phyloP scores from a whole-genome alignment of 2,888 invertebrate genomes.

The Nowickia ferox region DNA sequence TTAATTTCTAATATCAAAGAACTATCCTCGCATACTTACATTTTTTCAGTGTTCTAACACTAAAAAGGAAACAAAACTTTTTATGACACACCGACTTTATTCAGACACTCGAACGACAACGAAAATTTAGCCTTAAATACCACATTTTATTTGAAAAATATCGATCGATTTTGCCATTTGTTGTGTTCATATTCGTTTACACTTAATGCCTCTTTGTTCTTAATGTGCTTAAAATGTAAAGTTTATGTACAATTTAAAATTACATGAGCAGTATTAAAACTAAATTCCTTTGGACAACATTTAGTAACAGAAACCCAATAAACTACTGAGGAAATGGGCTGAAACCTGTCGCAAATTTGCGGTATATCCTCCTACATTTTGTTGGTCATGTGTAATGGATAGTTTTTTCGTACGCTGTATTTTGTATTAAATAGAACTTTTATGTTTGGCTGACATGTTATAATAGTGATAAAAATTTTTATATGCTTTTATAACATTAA shows the following conservation, averaged over 20 bases:
- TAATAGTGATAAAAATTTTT: neutral
- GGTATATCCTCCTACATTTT: slow-evolving; percentile 2
- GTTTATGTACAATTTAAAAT: slow-evolving; percentile 61
- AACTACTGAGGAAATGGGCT: slow-evolving; percentile 49
- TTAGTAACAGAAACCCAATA: slow-evolving; percentile 57
- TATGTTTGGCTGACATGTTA: neutral
- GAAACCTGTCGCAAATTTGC: slow-evolving; percentile 20
- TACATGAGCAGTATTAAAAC: slow-evolving; percentile 52
- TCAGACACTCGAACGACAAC: slow-evolving; percentile 10
- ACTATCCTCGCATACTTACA: neutral
- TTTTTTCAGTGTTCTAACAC: neutral
- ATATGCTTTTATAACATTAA: neutral
- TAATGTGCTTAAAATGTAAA: slow-evolving; percentile 41
- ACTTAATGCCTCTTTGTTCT: slow-evolving; percentile 6
- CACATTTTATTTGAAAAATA: slow-evolving; percentile 12
- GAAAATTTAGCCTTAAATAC: neutral
- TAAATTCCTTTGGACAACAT: slow-evolving; percentile 27
- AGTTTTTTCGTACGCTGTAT: neutral
- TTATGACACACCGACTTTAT: neutral
- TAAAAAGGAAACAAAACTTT: neutral
- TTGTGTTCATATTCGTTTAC: slow-evolving; percentile 22
- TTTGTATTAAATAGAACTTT: neutral
- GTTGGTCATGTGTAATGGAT: neutral
- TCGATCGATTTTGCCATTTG: neutral
- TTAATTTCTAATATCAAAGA: neutral